A percentile compares a stretch with the other conserved stretches of the same genome.
phyloP scores from a whole-genome alignment of 2,888 invertebrate genomes.

The Pseudococcus longispinus region DNA sequence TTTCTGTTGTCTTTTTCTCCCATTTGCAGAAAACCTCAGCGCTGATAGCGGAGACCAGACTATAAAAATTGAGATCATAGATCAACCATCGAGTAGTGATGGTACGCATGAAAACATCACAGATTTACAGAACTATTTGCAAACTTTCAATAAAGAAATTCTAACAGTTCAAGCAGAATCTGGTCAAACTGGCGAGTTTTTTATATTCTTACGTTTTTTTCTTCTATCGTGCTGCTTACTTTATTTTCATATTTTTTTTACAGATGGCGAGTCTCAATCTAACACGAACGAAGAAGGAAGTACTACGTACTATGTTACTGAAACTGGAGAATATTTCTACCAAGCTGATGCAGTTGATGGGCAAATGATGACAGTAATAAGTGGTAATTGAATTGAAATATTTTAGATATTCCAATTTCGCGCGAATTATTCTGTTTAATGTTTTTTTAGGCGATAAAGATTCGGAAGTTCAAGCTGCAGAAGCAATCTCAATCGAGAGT shows the following conservation, averaged over 20 bases:
- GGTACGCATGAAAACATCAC: constrained; percentile 66
- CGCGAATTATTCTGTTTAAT: not conserved
- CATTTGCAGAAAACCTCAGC: not conserved
- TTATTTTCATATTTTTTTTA: constrained; percentile 46
- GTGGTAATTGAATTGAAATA: constrained; percentile 16
- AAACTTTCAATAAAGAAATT: constrained; percentile 83
- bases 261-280: constrained; percentile 60
- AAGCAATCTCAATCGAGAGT: not conserved
- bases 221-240: not conserved
- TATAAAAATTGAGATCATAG: constrained; percentile 58
- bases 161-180: constrained; percentile 62
- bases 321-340: constrained; percentile 82
- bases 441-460: not conserved
- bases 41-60: not conserved
- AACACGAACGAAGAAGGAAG: constrained; percentile 66
- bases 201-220: not conserved
- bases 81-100: constrained; percentile 33
- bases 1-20: not conserved
- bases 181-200: constrained; percentile 57
- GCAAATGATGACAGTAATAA: constrained; percentile 60
- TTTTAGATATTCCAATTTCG: not conserved
- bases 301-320: constrained; percentile 82
- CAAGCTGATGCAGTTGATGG: constrained; percentile 66
- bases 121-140: constrained; percentile 81
- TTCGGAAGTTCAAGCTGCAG: not conserved